Evolutionary conservation across 2,113 vertebrate genomes (phyloP), one percentile per base, ranked within the genome.

Genomic region (Salvelinus alpinus): DNA sequence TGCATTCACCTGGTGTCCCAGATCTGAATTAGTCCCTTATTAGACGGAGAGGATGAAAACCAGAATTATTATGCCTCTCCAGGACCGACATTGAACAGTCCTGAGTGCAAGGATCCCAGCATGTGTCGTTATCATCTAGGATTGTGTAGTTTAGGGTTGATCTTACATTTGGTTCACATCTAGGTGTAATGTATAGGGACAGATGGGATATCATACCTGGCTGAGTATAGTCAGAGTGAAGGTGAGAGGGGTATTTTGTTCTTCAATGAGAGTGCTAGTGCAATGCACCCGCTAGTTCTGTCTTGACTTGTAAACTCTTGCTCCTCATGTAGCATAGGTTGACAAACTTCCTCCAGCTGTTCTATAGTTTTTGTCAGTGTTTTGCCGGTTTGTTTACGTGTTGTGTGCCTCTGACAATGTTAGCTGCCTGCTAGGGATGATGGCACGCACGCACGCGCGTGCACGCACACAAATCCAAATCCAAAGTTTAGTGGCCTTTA

Each of bases 401-500:
- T 44, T 44, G 38, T 44, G 38, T 44, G 38, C 9, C 38, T 44
- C 38, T 44, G 25, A 7, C 25, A n/a, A 44, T 54, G 22, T 31
- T 31, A 66, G 60, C 62, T 74, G 31, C 12, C 34, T 48, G 44
- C 20, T 9, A 14, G 68, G n/a, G 20, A 18, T 47, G 24, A 24
- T 70, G 27, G 24, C 62, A 1, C 47, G 29, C 64, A 57, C 5
- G 5, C 31, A 31, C 31, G 1, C 31, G 5, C 31, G 5, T 5
- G 5, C 5, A 31, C 31, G 5, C 59, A 3, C 62, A 54, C 69
- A 44, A 68, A 76, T 76, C 74, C 34, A 60, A 62, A 66, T 74
- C 48, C 70, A 75, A 24, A 78, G 14, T 51, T 51, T 44, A 34
- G 72, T 75, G 14, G 62, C 12, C 74, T 54, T 69, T 79, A 27